phyloP scores from a whole-genome alignment of 2,797 vertebrate species.

The Sebastes kiyomatsui region DNA sequence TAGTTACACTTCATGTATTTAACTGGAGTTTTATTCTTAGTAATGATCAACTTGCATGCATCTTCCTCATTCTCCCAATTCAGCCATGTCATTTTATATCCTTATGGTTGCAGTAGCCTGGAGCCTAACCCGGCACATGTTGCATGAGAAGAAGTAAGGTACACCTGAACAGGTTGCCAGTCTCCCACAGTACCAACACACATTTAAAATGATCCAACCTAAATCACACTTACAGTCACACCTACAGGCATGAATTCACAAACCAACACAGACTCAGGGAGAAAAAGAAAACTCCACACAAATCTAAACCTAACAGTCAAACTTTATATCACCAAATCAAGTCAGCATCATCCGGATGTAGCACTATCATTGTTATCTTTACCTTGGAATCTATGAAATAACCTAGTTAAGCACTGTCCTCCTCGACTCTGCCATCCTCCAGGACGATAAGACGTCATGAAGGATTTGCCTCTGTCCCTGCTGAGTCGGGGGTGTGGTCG shows the following conservation, averaged over 20 bases:
- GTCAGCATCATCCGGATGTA: not conserved
- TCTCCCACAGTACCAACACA: not conserved
- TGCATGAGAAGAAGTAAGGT: not conserved
- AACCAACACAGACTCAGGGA: not conserved
- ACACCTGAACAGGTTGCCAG: not conserved
- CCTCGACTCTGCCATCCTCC: not conserved
- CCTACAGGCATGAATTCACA: not conserved
- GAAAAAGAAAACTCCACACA: not conserved
- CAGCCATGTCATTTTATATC: not conserved
- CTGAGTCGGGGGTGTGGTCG: slow-evolving; percentile 83
- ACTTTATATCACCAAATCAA: not conserved
- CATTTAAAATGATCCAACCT: not conserved
- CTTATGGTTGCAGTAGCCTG: not conserved
- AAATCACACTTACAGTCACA: not conserved
- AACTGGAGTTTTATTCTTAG: not conserved
- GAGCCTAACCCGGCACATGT: not conserved
- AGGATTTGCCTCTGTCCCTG: slow-evolving; percentile 80
- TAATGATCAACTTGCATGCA: not conserved
- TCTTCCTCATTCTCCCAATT: not conserved
- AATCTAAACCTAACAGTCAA: not conserved
- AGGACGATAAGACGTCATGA: slow-evolving; percentile 52
- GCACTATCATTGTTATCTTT: no score
- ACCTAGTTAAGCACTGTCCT: not conserved
- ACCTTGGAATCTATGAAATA: not conserved
- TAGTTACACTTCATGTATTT: not conserved